Base-by-base conservation (phyloP, 2,888 invertebrate genomes). In the Hyles lineata region DNA sequence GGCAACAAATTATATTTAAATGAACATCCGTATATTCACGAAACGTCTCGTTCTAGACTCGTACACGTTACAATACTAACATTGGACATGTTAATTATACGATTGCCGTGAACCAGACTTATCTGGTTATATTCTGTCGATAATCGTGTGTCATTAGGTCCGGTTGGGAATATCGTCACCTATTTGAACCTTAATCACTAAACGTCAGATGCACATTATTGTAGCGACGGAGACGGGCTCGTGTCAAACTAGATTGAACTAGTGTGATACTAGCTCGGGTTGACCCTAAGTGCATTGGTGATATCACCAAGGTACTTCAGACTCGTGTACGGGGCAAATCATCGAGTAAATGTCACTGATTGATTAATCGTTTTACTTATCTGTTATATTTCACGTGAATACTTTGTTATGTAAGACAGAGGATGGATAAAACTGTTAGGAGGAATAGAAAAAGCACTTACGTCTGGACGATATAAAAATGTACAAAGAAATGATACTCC, bases 211-310 rank as follows among this genome's bases (percentile, higher is more conserved):
- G 67, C 17, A 8, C 67, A 67, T 50, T 50, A 67, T 17, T 50
- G 17, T 67, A 67, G 43, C 50, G 15, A 50, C 50, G 43, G 78
- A 79, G 82, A 78, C 55, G n/a, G 82, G 87, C 87, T 87, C 88
- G 87, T 89, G 88, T 80, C 83, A 62, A 85, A 79, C 90, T 76
- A 80, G 87, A 81, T 78, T 2, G n/a, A 78, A 79, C 86, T 76
- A 74, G 88, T 79, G 75, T 73, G 21, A 67, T 79, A 78, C 84
- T 78, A 85, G 83, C 78, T 82, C 71, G 70, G 74, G 70, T 59
- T 85, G 85, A 87, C 89, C 88, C 78, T 55, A 74, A 74, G 77
- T 76, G 78, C 77, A 74, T 50, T 67, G 74, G 74, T 76, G 74
- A 76, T 77, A 77, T 55, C 35, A 70, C 32, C 4, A 59, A 35